A percentile compares a stretch with the other conserved stretches of the same genome.
Evolutionary conservation across 2,113 vertebrate genomes (phyloP).

Genomic region (Dromaius novaehollandiae): DNA sequence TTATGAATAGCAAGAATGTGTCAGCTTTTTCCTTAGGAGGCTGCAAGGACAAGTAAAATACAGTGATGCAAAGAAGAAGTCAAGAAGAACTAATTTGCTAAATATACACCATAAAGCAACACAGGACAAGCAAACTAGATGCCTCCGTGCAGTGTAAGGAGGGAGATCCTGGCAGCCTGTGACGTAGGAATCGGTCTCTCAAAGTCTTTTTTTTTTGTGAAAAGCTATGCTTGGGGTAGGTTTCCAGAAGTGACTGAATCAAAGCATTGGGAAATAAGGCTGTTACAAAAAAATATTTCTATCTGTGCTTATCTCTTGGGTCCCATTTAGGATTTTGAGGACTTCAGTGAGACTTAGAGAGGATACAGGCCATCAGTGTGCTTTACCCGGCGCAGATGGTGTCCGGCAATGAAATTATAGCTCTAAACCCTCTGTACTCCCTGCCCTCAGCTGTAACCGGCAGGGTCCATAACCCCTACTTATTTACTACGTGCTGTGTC

Average conservation of each 20-base stretch:
- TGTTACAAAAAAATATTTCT: neutral
- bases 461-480: neutral
- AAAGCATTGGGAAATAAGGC: neutral
- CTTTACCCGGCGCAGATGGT: neutral
- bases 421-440: rapidly evolving
- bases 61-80: neutral
- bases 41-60: neutral
- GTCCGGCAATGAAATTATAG: neutral
- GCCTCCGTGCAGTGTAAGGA: neutral
- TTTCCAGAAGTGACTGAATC: neutral
- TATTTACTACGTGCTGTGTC: rapidly evolving
- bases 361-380: rapidly evolving
- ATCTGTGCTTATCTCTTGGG: neutral
- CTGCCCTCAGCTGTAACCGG: rapidly evolving
- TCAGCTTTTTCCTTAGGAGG: neutral
- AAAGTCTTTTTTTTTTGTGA: neutral
- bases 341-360: neutral
- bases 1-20: neutral
- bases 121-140: neutral
- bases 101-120: neutral
- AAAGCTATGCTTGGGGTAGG: neutral
- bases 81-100: neutral
- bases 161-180: neutral
- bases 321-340: neutral
- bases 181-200: neutral